Base-by-base conservation (phyloP, 2,888 invertebrate species). In the Phragmatobia fuliginosa region DNA sequence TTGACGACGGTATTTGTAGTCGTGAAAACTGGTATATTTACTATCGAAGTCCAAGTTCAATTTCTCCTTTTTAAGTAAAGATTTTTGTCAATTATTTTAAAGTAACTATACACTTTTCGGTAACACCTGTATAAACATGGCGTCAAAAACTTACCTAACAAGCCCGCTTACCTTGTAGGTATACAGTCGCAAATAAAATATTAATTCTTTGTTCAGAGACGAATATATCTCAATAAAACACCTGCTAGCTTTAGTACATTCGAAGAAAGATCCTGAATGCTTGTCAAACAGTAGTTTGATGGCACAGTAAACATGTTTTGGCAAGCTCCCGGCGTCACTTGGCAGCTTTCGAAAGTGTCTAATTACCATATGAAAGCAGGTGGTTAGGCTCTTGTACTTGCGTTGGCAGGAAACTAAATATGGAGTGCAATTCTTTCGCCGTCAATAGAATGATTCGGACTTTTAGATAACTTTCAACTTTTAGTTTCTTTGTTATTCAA, bases 321-420 rank as follows among this genome's bases (percentile, higher is more conserved):
- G 61, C 67, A 52, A 45, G 61, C 21, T 21, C 31, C 28, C 61
- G 49, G 33, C 28, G 14, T 11, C 32, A 28, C 16, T 62, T 28
- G 41, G 10, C 41, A 28, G 38, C 36, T 28, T 28, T 41, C 11
- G 31, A 56, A 56, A 28, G 58, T 21, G 21, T 49, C 45, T 62
- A 67, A 67, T 67, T 67, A 67, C 28, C 67, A 67, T 62, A 38
- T 28, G 18, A 31, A 67, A 62, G 67, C 67, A 62, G 61, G 67
- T 67, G 61, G 36, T 49, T 25, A 61, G 6, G 36, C 49, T 32
- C 41, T 45, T 33, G 14, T 31, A 33, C n/a, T 62, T 14, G 66
- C 45, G 36, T 67, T 67, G 61, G 36, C 67, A 52, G 31, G 36
- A 10, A 18, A 49, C 28, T 52, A 67, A 38, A 31, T 31, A 28